These are phyloP conservation scores for Microcebus murinus DNA, from an alignment of 2,113 vertebrate genomes.

Conservation along the genomic window DNA sequence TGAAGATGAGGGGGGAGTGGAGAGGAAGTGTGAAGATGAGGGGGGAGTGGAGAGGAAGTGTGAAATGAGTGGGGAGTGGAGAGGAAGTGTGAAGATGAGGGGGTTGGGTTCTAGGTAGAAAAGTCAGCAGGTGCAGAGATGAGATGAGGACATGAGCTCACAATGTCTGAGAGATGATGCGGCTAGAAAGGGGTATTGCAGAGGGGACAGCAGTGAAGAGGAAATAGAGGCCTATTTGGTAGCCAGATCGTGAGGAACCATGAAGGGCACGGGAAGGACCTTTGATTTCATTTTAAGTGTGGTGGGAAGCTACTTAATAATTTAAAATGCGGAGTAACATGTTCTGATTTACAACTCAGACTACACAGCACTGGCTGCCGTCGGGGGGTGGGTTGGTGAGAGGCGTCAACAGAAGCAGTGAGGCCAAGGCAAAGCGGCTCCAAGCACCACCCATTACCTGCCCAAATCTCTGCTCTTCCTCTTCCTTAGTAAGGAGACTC, in stretches of 20 bases:
- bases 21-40: background rate
- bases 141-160: background rate
- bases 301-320: background rate
- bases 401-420: fast-evolving
- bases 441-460: fast-evolving
- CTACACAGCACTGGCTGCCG: fast-evolving
- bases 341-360: background rate
- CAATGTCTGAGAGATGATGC: fast-evolving
- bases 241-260: fast-evolving
- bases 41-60: background rate
- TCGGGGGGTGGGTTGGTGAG: no score
- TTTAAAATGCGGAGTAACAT: fast-evolving
- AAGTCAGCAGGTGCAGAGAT: background rate
- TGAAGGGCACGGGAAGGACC: background rate
- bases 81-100: fast-evolving
- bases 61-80: background rate
- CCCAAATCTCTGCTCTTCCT: background rate
- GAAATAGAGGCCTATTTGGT: fast-evolving
- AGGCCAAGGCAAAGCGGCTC: fast-evolving
- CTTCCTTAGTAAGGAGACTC: background rate
- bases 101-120: background rate
- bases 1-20: fast-evolving
- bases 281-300: background rate
- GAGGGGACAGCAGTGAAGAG: fast-evolving
- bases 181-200: fast-evolving